Conservation (phyloP, 2,797 vertebrate genomes). For the Ataeniobius toweri region DNA sequence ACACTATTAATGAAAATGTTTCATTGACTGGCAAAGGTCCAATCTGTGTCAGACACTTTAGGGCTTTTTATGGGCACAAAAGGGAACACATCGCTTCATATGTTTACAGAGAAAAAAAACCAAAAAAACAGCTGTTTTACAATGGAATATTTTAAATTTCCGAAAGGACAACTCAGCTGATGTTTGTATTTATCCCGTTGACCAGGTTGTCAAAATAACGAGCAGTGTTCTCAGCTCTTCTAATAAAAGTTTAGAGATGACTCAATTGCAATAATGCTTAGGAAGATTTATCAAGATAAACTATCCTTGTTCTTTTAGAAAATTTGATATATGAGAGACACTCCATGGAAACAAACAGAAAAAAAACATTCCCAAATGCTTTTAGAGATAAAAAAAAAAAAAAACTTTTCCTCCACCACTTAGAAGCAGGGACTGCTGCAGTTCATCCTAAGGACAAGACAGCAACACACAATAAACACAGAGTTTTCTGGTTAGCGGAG, state of each 20-base stretch:
- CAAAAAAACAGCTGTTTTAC: constrained; percentile 33
- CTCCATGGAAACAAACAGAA: background rate
- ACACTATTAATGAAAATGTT: constrained; percentile 78
- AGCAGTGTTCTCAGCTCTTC: constrained; percentile 3
- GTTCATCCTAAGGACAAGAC: background rate
- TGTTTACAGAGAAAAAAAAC: constrained; percentile 36
- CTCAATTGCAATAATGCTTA: constrained; percentile 5
- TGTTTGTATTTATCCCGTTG: constrained; percentile 16
- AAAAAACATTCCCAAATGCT: background rate
- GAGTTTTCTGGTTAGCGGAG: constrained; percentile 10
- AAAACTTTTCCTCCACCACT: background rate
- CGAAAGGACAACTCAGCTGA: constrained; percentile 4
- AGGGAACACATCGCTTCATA: constrained; percentile 20
- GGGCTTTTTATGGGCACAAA: constrained; percentile 19
- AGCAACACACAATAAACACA: constrained; percentile 19
- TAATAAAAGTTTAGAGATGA: constrained; percentile 9
- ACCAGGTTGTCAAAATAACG: constrained; percentile 20
- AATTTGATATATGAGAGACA: background rate
- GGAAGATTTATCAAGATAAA: background rate
- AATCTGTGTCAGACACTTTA: constrained; percentile 43
- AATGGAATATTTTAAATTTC: constrained; percentile 23
- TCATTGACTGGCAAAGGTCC: constrained; percentile 55
- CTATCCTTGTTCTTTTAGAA: background rate
- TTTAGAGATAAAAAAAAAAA: background rate
- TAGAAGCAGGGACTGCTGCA: background rate